Evolutionary conservation across 2,797 vertebrate genomes (phyloP).

Genomic region (Crocodylus rhombifer): DNA sequence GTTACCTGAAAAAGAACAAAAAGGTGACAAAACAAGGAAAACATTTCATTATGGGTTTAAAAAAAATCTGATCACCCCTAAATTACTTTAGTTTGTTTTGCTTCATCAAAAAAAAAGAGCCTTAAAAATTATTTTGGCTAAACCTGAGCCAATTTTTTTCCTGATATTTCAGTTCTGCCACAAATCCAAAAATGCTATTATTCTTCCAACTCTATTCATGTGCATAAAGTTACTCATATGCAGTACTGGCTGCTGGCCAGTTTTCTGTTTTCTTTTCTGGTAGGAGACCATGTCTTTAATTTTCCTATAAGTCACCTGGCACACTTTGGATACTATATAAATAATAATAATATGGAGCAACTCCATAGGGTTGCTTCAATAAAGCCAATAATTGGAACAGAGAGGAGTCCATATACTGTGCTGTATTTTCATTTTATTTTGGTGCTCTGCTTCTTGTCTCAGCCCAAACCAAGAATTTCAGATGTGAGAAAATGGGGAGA

Average conservation of each 20-base stretch:
- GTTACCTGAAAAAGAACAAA: too few relatives aligned
- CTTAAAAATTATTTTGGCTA: too few relatives aligned
- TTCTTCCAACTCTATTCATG: neutral
- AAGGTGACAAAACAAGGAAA: neutral
- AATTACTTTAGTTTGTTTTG: too few relatives aligned
- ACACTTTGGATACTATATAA: neutral
- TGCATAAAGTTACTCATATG: neutral
- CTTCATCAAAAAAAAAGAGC: too few relatives aligned
- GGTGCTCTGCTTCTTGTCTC: neutral
- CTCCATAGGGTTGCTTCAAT: neutral
- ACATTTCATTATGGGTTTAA: neutral
- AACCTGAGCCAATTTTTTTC: too few relatives aligned
- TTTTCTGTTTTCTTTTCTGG: neutral
- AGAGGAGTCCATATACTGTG: neutral
- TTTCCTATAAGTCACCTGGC: neutral
- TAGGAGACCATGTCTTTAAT: neutral
- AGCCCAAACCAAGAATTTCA: conserved; percentile 1
- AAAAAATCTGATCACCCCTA: neutral
- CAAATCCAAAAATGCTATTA: neutral
- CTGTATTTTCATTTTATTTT: neutral
- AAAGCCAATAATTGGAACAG: neutral
- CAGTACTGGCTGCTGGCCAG: neutral
- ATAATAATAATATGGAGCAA: neutral
- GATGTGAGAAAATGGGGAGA: neutral
- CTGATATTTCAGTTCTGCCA: neutral